Base-by-base conservation (phyloP, 2,797 vertebrate genomes). In the Liparis tanakae region DNA sequence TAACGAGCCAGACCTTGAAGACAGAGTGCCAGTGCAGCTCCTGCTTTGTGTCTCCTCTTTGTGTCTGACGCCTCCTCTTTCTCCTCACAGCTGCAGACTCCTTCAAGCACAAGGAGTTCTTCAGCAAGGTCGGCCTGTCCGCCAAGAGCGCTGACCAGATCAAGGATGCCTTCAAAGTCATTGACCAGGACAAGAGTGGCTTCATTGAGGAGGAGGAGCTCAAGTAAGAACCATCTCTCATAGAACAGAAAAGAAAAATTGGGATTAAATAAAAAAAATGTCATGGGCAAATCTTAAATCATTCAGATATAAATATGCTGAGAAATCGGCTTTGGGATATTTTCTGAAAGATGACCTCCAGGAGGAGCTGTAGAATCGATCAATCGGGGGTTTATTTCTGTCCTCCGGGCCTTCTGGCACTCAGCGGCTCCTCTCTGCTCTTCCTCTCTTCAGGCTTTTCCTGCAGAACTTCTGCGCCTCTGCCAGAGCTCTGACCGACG, bases 121-220 rank as follows among this genome's bases (percentile, higher is more conserved):
- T 96, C 53, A 79, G 83, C 37, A 95, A 79, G 86, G 90, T 96
- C 59, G 95, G 95, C 57, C 91, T 96, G 89, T 1, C 90, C 43
- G 80, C 58, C 89, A 96, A 96, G 93, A 89, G 91, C 12, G 6
- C 85, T 0, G 94, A 90, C 14, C 90, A 94, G 1, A 79, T 95
- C 87, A 94, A 94, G 91, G 92, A 89, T 84, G 94, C 95, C 76
- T 96, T 96, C 57, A 76, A 41, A 1, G 81, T 96, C 89, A 94
- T 97, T 84, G 96, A 96, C 88, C 95, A 95, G 91, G 96, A 96
- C 92, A 93, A 92, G 88, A 96, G 95, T 39, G 94, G 94, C 85
- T 96, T 92, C 92, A 95, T 95, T 67, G 96, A 97, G 93, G 95
- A 96, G 88, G 95, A 96, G 0, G 95, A 97, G 85, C 94, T 96